Evolutionary conservation across 2,888 invertebrate genomes (phyloP), one percentile per base, ranked within the genome.

Genomic region (Leptopterna dolabrata): DNA sequence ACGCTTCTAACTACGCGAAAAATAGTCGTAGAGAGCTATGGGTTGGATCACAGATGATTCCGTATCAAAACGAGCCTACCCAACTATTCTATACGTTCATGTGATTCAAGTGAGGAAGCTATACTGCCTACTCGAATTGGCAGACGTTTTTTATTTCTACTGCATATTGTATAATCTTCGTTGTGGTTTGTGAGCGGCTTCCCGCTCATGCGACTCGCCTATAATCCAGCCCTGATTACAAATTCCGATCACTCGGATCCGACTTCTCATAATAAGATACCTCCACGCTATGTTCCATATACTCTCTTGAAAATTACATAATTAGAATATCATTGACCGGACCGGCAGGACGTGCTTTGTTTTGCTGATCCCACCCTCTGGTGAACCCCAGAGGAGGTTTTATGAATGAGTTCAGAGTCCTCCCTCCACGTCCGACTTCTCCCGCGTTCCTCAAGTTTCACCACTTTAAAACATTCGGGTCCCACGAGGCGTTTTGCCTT

Each of bases 291-390:
- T n/a, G 73, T 76, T 76, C 36, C 41, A 41, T n/a, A 41, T n/a
- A 76, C n/a, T 29, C 30, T n/a, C 73, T 36, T 36, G n/a, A 76
- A 76, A 36, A 76, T 76, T 30, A 76, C 19, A 36, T 36, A 36
- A 76, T 76, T 76, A 76, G 73, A 76, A 76, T 76, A 76, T 19
- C 36, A 76, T 76, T 76, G 16, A 76, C 30, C 73, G 36, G 73
- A 76, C 73, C n/a, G 73, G 73, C 55, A 76, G 73, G 19, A 76
- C 73, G 73, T 76, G 73, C 73, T 76, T 76, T 76, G 73, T 76
- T 76, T 76, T 36, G 4, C 30, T 30, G 16, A 76, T 76, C 41
- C 19, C 73, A 24, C 24, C 47, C 47, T 47, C 47, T 47, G 7
- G 3, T 16, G 24, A 24, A 63, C 63, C 24, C 4, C 24, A 63